Conservation (phyloP, 2,113 vertebrate species). For the Cyanoderma ruficeps region DNA sequence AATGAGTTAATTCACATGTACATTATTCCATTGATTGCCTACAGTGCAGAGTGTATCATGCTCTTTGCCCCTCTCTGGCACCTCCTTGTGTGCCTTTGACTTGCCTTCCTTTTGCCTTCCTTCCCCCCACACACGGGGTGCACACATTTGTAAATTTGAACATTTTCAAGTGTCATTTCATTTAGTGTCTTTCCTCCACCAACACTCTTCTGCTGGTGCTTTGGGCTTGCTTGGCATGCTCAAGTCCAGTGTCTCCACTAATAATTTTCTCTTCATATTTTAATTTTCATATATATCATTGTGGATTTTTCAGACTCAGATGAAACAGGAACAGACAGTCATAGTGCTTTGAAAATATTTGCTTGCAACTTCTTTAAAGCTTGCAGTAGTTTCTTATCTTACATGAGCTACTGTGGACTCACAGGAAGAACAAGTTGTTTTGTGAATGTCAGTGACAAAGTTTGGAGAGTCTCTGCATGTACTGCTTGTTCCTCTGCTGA, state of each 20-base stretch:
- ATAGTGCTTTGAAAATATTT: background rate
- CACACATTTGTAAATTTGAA: background rate
- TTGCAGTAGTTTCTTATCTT: background rate
- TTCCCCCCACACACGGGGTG: background rate
- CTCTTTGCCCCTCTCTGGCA: background rate
- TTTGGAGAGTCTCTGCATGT: background rate
- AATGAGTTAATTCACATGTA: slow-evolving; percentile 20
- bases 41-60: background rate
- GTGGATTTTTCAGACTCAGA: background rate
- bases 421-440: background rate
- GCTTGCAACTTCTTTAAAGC: background rate
- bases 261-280: background rate
- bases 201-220: background rate
- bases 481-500: background rate
- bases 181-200: background rate
- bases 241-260: background rate
- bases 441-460: background rate
- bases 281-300: background rate
- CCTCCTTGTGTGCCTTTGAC: background rate
- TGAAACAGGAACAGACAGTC: background rate
- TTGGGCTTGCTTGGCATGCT: background rate
- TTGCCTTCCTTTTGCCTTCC: background rate
- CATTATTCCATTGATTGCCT: background rate
- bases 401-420: background rate
- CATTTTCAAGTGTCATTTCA: background rate